Conservation (phyloP, 2,888 invertebrate species). For the Diloba caeruleocephala region DNA sequence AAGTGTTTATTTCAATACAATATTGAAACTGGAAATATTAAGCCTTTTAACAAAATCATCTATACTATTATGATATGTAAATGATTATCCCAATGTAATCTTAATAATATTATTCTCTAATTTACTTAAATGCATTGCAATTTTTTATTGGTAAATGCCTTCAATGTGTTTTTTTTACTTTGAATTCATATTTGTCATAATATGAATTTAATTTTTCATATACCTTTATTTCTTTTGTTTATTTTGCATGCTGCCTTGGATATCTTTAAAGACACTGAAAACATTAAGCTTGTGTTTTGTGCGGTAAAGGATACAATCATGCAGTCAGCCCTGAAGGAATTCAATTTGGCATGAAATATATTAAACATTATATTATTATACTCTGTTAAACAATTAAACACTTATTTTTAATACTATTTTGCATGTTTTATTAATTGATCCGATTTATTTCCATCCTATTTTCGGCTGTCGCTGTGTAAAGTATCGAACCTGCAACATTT, state of each 20-base stretch:
- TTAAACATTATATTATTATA: constrained; percentile 47
- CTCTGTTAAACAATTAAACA: constrained; percentile 69
- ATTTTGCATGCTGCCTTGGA: constrained; percentile 86
- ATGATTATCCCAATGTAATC: no score
- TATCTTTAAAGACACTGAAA: constrained; percentile 94
- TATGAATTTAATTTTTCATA: constrained; percentile 8
- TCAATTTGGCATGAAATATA: constrained; percentile 94
- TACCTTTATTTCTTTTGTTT: constrained; percentile 67
- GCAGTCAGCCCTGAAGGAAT: constrained; percentile 97
- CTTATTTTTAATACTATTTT: constrained; percentile 69
- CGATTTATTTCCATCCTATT: constrained; percentile 23
- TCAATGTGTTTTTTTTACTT: no score
- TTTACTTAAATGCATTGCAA: no score
- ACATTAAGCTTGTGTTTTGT: constrained; percentile 97
- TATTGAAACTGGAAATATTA: no score
- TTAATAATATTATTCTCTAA: no score
- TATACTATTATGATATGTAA: no score
- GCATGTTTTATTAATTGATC: constrained; percentile 67
- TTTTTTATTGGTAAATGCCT: no score
- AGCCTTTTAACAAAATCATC: no score
- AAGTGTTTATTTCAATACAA: no score
- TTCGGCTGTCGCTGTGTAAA: no score
- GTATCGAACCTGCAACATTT: no score
- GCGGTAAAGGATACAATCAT: constrained; percentile 98
- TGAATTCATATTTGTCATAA: no score